Percentiles rank a stretch among this genome's conserved stretches.
Conservation (phyloP, 2,888 invertebrate genomes). For the Eupeodes luniger region DNA sequence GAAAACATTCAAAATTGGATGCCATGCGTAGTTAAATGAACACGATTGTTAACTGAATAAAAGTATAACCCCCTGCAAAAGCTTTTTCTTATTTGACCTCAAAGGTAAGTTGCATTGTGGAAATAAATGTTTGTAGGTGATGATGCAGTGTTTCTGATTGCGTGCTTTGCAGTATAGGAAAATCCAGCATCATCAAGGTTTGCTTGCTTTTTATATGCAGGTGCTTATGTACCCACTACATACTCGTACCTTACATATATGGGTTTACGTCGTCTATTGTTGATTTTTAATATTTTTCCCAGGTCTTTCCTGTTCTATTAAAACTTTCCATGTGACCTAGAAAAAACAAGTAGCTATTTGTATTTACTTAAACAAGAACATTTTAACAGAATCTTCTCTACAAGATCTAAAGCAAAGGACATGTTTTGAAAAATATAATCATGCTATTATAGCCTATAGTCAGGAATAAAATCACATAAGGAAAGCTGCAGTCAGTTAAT, state of each 20-base stretch:
- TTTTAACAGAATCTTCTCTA: not conserved
- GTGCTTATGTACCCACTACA: too few species aligned
- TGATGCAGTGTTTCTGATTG: not conserved
- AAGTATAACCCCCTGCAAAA: not conserved
- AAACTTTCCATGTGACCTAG: conserved; percentile 3
- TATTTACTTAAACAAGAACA: not conserved
- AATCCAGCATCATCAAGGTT: not conserved
- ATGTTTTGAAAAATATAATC: too few species aligned
- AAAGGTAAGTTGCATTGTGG: conserved; percentile 12
- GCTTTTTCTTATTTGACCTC: conserved; percentile 1
- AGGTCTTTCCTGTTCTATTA: not conserved
- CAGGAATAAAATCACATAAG: too few species aligned
- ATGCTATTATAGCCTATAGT: too few species aligned
- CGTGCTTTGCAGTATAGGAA: not conserved
- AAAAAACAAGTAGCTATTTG: not conserved
- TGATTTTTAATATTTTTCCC: not conserved
- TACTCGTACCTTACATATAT: too few species aligned
- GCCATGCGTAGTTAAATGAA: not conserved
- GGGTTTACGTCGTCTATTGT: too few species aligned
- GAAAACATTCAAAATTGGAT: not conserved
- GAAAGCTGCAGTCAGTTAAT: too few species aligned
- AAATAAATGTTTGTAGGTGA: not conserved
- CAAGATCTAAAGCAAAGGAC: too few species aligned
- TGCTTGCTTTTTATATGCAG: not conserved
- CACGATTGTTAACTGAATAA: not conserved